Evolutionary conservation across 2,888 invertebrate genomes (phyloP), one percentile per base, ranked within the genome.

Genomic region (Tachina grossa): DNA sequence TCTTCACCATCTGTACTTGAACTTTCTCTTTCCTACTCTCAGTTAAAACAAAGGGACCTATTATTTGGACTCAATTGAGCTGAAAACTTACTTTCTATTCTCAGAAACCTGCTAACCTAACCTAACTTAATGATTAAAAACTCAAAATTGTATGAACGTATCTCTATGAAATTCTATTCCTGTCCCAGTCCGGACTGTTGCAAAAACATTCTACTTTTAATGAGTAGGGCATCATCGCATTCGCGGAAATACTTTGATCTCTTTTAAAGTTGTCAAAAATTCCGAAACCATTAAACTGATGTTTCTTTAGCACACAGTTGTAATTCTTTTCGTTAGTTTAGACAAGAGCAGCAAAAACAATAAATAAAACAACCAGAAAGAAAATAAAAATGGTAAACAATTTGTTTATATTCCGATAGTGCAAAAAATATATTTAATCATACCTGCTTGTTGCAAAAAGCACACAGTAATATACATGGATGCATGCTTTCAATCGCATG

Each of bases 401-500:
- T 78, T 83, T 83, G 72, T 66, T 78, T 74, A 59, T 78, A 53
- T 78, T 66, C 10, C 72, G 77, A 83, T 83, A 68, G 61, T 47
- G 47, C 31, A 31, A 31, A 65, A 83, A 83, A 72, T 83, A 66
- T 83, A 53, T 83, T 53, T 63, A 76, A 76, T 76, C 82, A 51
- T 66, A 72, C 43, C 31, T 45, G 75, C 53, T 83, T 83, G 72
- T 59, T 78, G 77, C 72, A 72, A 71, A 31, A 77, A 47, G n/a
- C 19, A 49, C 66, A 41, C 14, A n/a, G n/a, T 47, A 31, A 31
- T 6, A 31, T 31, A 31, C 31, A 31, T 31, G 31, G 6, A 6
- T 55, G 31, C 43, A 14, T 22, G 19, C 47, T 41, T 51, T 49
- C 31, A 68, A 39, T 10, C 14, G 10, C 2, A 65, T 47, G 55